These are phyloP conservation scores for Erinaceus europaeus DNA, from an alignment of 2,113 vertebrate species.

Conservation along the genomic window DNA sequence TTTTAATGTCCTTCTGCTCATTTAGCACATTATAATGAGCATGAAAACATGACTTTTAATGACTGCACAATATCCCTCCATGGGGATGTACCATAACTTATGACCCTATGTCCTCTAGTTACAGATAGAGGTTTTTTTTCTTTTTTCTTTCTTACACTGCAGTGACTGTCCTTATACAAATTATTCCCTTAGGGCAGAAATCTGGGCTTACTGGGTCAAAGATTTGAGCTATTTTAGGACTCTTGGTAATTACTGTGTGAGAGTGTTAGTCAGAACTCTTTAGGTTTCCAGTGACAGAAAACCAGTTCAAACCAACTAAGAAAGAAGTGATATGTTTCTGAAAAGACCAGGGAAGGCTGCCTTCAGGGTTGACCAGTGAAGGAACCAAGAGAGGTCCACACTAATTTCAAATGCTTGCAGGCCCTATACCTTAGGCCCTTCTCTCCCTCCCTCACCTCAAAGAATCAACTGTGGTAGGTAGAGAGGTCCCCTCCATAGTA, in stretches of 20 bases:
- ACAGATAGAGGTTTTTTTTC: neutral
- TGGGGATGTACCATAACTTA: neutral
- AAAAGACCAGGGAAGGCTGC: neutral
- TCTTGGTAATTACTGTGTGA: neutral
- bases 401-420: neutral
- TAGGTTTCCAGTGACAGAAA: constrained; percentile 18
- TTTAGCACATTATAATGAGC: neutral
- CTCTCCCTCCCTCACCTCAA: neutral
- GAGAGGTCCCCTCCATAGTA: neutral
- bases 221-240: constrained; percentile 1
- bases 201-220: neutral
- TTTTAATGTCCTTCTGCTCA: neutral
- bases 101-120: neutral
- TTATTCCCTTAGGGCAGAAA: constrained; percentile 17
- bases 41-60: neutral
- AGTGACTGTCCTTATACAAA: neutral
- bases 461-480: too few relatives aligned
- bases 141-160: neutral
- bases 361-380: neutral
- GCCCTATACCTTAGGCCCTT: neutral
- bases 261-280: neutral
- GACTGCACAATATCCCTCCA: neutral
- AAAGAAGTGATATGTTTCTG: neutral
- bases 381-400: neutral
- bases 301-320: neutral